Evolutionary conservation across 2,888 invertebrate species (phyloP).

Genomic region (Anthrax anthrax): DNA sequence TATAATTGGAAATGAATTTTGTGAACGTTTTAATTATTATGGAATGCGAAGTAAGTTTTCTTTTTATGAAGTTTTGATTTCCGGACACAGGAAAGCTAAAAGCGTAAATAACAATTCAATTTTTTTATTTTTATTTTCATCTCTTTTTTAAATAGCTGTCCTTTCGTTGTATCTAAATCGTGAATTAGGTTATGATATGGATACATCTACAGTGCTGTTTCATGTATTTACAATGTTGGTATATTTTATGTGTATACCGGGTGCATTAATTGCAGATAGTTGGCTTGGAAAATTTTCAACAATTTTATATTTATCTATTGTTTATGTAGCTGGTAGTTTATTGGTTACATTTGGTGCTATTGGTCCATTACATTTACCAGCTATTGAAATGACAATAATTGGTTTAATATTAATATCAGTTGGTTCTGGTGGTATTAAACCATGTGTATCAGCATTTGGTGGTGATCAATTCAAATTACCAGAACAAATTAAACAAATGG

Average conservation of each 20-base stretch:
- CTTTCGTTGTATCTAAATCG: slow-evolving; percentile 57
- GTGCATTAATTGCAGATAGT: slow-evolving; percentile 67
- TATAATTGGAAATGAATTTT: slow-evolving; percentile 87
- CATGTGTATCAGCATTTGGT: slow-evolving; percentile 68
- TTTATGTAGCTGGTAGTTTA: slow-evolving; percentile 56
- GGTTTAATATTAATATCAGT: slow-evolving; percentile 56
- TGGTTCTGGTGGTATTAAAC: slow-evolving; percentile 72
- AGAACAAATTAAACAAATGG: slow-evolving; percentile 47
- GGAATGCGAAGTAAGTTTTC: slow-evolving; percentile 83
- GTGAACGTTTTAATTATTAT: slow-evolving; percentile 89
- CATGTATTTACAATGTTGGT: slow-evolving; percentile 59
- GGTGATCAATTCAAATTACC: slow-evolving; percentile 62
- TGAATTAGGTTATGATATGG: slow-evolving; percentile 45
- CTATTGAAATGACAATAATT: slow-evolving; percentile 41
- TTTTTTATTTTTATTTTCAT: not conserved
- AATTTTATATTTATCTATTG: slow-evolving; percentile 56
- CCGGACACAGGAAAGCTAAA: too few relatives aligned
- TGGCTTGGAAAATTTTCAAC: slow-evolving; percentile 63
- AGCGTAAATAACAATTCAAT: not conserved
- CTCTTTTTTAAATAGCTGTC: slow-evolving; percentile 43
- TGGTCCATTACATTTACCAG: slow-evolving; percentile 37
- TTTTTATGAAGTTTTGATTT: too few relatives aligned
- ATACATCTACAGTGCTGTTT: slow-evolving; percentile 55
- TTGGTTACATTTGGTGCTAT: slow-evolving; percentile 46
- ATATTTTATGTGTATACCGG: slow-evolving; percentile 62